phyloP scores from a whole-genome alignment of 2,888 invertebrate species.

The Drosophila putrida region DNA sequence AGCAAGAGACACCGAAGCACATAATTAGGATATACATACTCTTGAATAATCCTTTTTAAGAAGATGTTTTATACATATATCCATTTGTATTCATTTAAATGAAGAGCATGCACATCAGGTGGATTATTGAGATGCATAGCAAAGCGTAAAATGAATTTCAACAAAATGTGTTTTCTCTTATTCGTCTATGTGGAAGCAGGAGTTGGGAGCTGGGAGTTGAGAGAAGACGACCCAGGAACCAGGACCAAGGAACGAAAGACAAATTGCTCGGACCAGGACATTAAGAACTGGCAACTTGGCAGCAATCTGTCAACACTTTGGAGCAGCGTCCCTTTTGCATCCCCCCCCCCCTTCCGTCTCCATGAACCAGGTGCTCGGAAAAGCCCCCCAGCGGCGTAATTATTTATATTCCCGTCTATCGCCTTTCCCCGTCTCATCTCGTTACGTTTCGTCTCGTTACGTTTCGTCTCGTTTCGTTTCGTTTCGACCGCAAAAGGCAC shows the following conservation, averaged over 20 bases:
- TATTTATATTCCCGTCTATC: constrained; percentile 60
- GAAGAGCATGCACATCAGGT: constrained; percentile 2
- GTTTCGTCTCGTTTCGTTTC: background rate
- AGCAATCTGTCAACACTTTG: constrained; percentile 79
- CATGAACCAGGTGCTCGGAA: constrained; percentile 52
- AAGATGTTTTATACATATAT: background rate
- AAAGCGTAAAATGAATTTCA: constrained; percentile 43
- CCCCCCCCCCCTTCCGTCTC: background rate
- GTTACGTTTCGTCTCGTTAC: constrained; percentile 8
- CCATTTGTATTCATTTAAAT: constrained; percentile 14
- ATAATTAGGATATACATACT: constrained; percentile 5
- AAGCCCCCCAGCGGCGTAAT: constrained; percentile 60
- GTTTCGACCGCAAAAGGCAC: constrained; percentile 52
- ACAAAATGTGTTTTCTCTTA: constrained; percentile 17
- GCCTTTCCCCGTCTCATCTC: background rate
- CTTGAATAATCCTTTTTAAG: background rate
- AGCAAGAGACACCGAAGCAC: background rate
- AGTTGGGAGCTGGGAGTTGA: too few relatives aligned
- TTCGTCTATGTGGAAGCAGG: too few relatives aligned
- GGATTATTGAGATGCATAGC: constrained; percentile 43
- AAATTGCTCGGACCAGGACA: constrained; percentile 68
- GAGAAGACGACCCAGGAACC: background rate
- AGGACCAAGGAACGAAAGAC: constrained; percentile 38
- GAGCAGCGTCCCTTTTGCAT: background rate
- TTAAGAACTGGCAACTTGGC: constrained; percentile 74